Base-by-base conservation (phyloP, 2,113 vertebrate species). In the Ptychochromis oligacanthus region DNA sequence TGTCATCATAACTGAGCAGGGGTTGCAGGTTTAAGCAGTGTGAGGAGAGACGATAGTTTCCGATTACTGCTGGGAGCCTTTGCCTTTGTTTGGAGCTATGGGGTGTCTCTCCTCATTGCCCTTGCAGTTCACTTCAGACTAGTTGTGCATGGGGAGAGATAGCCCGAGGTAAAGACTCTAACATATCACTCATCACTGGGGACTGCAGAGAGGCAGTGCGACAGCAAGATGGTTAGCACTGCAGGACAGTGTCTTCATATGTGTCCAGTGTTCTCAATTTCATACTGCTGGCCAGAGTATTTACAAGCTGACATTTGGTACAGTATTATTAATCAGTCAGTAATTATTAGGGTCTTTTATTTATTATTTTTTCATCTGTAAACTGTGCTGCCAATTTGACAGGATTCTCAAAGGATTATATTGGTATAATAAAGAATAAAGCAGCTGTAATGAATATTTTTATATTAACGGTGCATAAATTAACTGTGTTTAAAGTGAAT, bases 61-160 rank as follows among this genome's bases (percentile, higher is more conserved):
- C 57, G 82, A 89, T 94, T 93, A 92, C 93, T 64, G 88, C 84
- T 81, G 82, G 61, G 59, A 88, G 90, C 75, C 58, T 81, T 81
- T 74, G 86, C 83, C 89, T 91, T 93, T 94, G 94, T 94, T 87
- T 64, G 65, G 78, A 87, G 83, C 87, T 85, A 77, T 67, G 3
- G 92, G 93, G 83, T 61, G 91, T 91, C 91, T 92, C 85, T 92
- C 87, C 90, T 92, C 79, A 36, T 86, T 93, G 93, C 91, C 94
- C 91, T 94, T 90, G 91, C 82, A 85, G 87, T 91, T 91, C 80
- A 82, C 82, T 88, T 92, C 83, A 86, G 83, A 85, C 75, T 80
- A 65, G 75, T 82, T 4, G 70, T 84, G 77, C 84, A 77, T 74
- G 28, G 75, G 84, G 79, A 88, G 83, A 88, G 79, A 89, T 87